Evolutionary conservation across 2,113 vertebrate genomes (phyloP).

Genomic region (Pitta sordida): DNA sequence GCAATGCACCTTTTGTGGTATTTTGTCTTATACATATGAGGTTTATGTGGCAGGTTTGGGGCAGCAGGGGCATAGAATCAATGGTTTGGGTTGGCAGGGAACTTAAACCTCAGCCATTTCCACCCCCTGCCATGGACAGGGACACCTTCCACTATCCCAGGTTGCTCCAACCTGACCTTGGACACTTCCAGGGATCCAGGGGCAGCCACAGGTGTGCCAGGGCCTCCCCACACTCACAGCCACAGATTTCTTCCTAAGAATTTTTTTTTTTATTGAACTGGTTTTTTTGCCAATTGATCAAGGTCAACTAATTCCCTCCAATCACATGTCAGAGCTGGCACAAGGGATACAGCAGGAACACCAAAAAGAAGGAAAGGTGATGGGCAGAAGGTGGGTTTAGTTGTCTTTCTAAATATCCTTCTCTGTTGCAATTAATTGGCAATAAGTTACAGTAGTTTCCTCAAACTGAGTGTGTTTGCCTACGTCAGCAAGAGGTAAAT

Average conservation of each 20-base stretch:
- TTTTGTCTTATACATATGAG: not conserved
- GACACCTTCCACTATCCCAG: not conserved
- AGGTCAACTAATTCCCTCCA: not conserved
- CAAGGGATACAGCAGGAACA: not conserved
- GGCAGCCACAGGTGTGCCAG: not conserved
- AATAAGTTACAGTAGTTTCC: not conserved
- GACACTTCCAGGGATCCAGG: not conserved
- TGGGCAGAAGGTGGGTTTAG: not conserved
- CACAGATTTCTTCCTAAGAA: not conserved
- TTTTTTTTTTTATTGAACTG: not conserved
- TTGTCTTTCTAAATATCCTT: not conserved
- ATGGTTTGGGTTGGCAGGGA: not conserved
- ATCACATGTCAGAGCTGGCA: not conserved
- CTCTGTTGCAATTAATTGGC: not conserved
- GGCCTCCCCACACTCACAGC: rapidly evolving
- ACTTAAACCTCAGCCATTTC: not conserved
- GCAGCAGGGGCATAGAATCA: not conserved
- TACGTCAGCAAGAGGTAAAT: not conserved
- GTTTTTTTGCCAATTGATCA: not conserved
- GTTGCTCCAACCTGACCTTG: rapidly evolving
- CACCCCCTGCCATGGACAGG: not conserved
- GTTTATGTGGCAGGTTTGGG: not conserved
- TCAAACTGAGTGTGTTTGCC: not conserved
- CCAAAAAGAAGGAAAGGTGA: not conserved
- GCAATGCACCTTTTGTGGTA: not conserved